These are phyloP conservation scores for Rhopalosiphum nymphaeae DNA, from an alignment of 2,888 invertebrate genomes.

Conservation along the genomic window DNA sequence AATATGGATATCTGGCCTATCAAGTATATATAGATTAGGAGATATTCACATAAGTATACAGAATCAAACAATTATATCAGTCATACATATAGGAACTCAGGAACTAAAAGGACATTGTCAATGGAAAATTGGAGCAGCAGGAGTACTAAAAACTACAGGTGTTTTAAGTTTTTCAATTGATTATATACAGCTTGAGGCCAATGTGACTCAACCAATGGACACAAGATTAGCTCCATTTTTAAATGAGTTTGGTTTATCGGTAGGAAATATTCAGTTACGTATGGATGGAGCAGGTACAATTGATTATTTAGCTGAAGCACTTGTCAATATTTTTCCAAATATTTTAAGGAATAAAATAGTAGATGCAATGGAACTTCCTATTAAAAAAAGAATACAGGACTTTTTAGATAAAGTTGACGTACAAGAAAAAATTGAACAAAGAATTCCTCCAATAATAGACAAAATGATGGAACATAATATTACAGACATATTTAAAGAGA, in stretches of 20 bases:
- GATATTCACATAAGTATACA: conserved; percentile 81
- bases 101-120: conserved; percentile 82
- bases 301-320: conserved; percentile 86
- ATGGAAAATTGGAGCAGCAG: conserved; percentile 80
- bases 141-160: conserved; percentile 80
- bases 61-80: conserved; percentile 78
- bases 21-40: conserved; percentile 86
- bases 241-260: conserved; percentile 81
- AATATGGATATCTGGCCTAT: conserved; percentile 84
- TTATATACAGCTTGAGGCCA: conserved; percentile 79
- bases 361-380: conserved; percentile 85
- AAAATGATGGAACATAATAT: conserved; percentile 70
- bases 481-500: conserved; percentile 62
- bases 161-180: conserved; percentile 84
- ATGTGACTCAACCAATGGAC: conserved; percentile 82
- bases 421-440: conserved; percentile 80
- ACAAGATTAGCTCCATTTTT: conserved; percentile 80
- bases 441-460: conserved; percentile 77
- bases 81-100: conserved; percentile 84
- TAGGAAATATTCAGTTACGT: conserved; percentile 87
- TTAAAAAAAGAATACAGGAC: conserved; percentile 81
- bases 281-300: conserved; percentile 88
- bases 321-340: conserved; percentile 86
- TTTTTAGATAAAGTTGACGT: conserved; percentile 80
- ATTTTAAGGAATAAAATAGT: conserved; percentile 88